Evolutionary conservation across 2,113 vertebrate species (phyloP), one percentile per base, ranked within the genome.

Genomic region (Tautogolabrus adspersus): DNA sequence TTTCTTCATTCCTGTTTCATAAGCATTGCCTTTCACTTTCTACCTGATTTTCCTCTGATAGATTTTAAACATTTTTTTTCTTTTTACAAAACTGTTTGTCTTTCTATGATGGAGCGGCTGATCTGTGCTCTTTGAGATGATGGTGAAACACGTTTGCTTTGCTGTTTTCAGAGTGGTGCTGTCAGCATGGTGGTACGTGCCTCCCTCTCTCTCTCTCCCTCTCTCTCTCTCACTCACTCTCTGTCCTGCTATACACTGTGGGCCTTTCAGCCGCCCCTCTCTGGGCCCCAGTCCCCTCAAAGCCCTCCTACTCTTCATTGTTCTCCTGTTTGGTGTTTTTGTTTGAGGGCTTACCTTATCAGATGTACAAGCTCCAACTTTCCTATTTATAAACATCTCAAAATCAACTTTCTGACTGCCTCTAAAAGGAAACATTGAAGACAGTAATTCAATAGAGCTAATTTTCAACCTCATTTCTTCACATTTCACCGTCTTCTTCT

Each of bases 261-360:
- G 82, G 75, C 78, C 82, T 84, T 89, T 85, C 85, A 91, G 66
- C 77, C 7, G 55, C 88, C 91, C 92, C 86, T 87, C 83, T 85
- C 21, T 67, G 87, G 91, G 91, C 91, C 91, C 88, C 90, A 78
- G 80, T 83, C 84, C 82, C 66, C 70, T 75, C 83, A 85, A 77
- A 90, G 82, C 79, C 81, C 82, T 88, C 80, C 85, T 85, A 87
- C 92, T 88, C 83, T 63, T 85, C 26, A 92, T 93, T 95, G 92
- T 94, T 93, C 90, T 79, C 74, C 21, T 85, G 75, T 79, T 88
- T 81, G 76, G 59, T 80, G 85, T 85, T 89, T n/a, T 89, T 90
- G 73, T 87, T 83, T 65, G 85, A 89, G 81, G 86, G 72, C 56
- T 79, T 82, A 76, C 49, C 87, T 85, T 90, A 87, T 92, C 87